Evolutionary conservation across 2,888 invertebrate genomes (phyloP), one percentile per base, ranked within the genome.

Genomic region (Spodoptera littoralis): DNA sequence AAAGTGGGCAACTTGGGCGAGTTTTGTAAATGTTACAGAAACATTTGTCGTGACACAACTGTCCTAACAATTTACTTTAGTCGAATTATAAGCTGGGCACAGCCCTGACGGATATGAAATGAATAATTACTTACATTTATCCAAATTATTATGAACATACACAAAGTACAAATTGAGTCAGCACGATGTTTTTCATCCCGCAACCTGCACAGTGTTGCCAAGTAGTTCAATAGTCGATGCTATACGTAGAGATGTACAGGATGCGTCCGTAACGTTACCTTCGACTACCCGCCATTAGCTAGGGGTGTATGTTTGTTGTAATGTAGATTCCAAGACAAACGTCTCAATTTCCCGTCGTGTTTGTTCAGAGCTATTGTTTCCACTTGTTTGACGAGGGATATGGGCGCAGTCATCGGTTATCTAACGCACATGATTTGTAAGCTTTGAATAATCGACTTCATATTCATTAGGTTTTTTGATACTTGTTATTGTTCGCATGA

Each of bases 261-360:
- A 65, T 65, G 50, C 52, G 49, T 59, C 50, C 55, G 42, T 36
- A 22, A 48, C 53, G 27, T 45, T 48, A 48, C 59, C 51, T 56
- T 56, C 49, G 57, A 66, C 60, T 41, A 52, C 63, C 48, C 58
- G 66, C 65, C 61, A 71, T 72, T 63, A 66, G 63, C 48, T 49
- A 52, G 64, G 74, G 79, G 72, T 58, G 64, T 61, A 43, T 81
- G 76, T 77, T 82, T 78, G 79, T 79, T 82, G 81, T 79, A 78
- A 84, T 79, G 81, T 85, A 82, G 82, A 85, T 81, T 82, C 83
- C 72, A 86, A 88, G 85, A 87, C 86, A 85, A 88, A 88, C 88
- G 87, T 86, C 88, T 90, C 88, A 83, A 83, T 89, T 83, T 80
- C 82, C 76, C 73, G 55, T 60, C 63, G 64, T 79, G 74, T 73